Conservation (phyloP, 2,113 vertebrate species). For the Urocynchramus pylzowi region DNA sequence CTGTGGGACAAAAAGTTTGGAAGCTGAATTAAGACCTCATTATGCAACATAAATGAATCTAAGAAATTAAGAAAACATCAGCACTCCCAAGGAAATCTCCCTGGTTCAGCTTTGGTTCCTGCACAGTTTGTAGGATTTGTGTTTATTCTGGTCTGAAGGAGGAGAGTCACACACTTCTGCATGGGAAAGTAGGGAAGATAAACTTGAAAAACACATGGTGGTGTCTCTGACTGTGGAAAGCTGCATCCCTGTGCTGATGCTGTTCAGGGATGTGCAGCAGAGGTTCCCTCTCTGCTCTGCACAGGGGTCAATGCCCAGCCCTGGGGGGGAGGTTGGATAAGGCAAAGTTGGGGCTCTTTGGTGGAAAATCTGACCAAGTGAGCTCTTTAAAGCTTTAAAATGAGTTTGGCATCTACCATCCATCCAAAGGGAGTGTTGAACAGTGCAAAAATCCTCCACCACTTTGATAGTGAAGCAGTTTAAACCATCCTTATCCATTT, state of each 20-base stretch:
- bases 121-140: not conserved
- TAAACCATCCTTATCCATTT: not conserved
- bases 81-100: not conserved
- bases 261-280: not conserved
- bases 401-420: not conserved
- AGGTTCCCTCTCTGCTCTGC: not conserved
- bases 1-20: not conserved
- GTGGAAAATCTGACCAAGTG: not conserved
- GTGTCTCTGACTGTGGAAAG: not conserved
- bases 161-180: not conserved
- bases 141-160: not conserved
- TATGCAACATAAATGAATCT: not conserved
- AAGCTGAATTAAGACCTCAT: not conserved
- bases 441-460: not conserved
- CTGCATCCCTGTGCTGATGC: rapidly evolving
- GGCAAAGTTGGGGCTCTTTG: not conserved
- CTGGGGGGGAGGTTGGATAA: not conserved
- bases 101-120: not conserved
- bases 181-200: not conserved
- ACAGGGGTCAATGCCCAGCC: not conserved
- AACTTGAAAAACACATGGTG: not conserved
- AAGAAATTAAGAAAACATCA: not conserved
- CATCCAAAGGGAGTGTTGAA: not conserved
- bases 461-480: not conserved
- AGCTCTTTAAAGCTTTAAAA: not conserved